These are phyloP conservation scores for Pectinophora gossypiella DNA, from an alignment of 1,140 invertebrate genomes.

Conservation along the genomic window DNA sequence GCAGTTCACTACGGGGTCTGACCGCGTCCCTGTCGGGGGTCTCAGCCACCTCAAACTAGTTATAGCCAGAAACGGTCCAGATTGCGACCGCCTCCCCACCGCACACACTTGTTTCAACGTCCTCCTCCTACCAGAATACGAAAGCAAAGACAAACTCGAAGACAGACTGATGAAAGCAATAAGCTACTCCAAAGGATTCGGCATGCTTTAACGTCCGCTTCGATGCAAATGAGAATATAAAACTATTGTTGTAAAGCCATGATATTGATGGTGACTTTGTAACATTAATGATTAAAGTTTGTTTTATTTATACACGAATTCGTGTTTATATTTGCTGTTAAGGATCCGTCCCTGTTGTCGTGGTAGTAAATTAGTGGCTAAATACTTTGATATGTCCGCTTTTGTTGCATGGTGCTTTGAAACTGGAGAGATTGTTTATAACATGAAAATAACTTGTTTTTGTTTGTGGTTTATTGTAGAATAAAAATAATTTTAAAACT, in stretches of 20 bases:
- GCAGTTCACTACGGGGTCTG: slow-evolving; percentile 96
- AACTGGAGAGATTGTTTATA: no score
- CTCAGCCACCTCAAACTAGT: slow-evolving; percentile 91
- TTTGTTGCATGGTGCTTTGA: no score
- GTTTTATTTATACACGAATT: slow-evolving; percentile 50
- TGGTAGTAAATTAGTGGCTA: no score
- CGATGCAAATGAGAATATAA: background rate
- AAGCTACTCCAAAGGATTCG: slow-evolving; percentile 90
- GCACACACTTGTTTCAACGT: slow-evolving; percentile 98
- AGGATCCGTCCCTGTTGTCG: no score
- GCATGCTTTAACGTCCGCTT: slow-evolving; percentile 81
- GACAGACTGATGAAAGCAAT: slow-evolving; percentile 94
- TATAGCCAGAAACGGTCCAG: slow-evolving; percentile 86
- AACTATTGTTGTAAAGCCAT: slow-evolving; percentile 31
- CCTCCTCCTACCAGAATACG: slow-evolving; percentile 93
- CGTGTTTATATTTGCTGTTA: background rate
- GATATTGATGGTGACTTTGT: slow-evolving; percentile 28
- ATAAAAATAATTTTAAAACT: no score
- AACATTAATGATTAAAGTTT: slow-evolving; percentile 54
- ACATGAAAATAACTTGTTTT: no score
- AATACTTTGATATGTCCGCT: no score
- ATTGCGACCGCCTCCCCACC: slow-evolving; percentile 87
- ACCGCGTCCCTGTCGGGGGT: slow-evolving; percentile 95
- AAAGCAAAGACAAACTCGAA: slow-evolving; percentile 87
- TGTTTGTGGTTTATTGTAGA: no score